Evolutionary conservation across 2,888 invertebrate species (phyloP), one percentile per base, ranked within the genome.

Genomic region (Euzetes globulus): DNA sequence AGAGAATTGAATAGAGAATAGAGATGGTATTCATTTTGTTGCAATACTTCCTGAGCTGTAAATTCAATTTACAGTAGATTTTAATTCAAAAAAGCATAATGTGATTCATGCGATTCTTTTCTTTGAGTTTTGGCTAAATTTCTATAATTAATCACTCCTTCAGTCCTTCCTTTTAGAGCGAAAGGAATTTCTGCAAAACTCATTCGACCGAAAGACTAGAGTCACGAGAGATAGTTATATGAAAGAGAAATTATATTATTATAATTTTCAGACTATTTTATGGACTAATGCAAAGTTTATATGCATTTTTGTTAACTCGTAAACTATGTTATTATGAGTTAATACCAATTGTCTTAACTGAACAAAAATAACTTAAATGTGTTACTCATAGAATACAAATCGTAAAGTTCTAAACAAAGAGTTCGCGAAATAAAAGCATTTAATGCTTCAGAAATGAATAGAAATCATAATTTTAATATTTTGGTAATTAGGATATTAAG

Each of bases 31-130:
- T 63, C 29, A 63, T 63, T 63, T 58, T 25, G 25, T 58, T 63
- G 37, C 19, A 63, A 63, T 63, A 63, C 63, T 63, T 63, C 63
- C 63, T 63, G 63, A 27, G 63, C 58, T 58, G 63, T 29, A 37
- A 63, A 63, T 63, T 63, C n/a, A 63, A 63, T 63, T 63, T 63
- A 27, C 15, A 17, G 19, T 37, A 63, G 27, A 29, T 63, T 63
- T 63, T 63, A 63, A 63, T 63, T 63, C 63, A 63, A 33, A 63
- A 63, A 63, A 63, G 29, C 33, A 63, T 63, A 63, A 63, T 63
- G 63, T 63, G 63, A 63, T 63, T 63, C 63, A 63, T 63, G 33
- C 19, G 63, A 63, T 33, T 33, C 63, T 63, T 63, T 63, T 63
- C 63, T 63, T 63, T 63, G 15, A 37, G 37, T 63, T 63, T 63